phyloP scores from a whole-genome alignment of 2,113 vertebrate species.

The Scomber colias region DNA sequence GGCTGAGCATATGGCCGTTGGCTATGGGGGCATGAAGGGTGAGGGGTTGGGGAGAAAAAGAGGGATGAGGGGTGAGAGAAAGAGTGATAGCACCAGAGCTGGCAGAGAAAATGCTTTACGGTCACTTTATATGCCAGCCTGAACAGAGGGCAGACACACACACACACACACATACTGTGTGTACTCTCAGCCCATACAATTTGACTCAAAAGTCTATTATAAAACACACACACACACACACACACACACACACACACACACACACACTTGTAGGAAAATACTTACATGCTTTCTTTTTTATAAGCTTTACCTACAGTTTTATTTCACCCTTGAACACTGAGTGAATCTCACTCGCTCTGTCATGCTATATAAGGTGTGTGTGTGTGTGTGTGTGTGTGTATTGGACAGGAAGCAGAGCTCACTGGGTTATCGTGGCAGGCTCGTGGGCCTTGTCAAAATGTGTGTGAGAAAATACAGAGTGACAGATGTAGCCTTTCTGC shows the following conservation, averaged over 20 bases:
- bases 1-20: slow-evolving; percentile 72
- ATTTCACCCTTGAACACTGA: slow-evolving; percentile 52
- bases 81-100: slow-evolving; percentile 62
- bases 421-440: slow-evolving; percentile 60
- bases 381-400: slow-evolving; percentile 51
- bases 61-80: slow-evolving; percentile 52
- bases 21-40: slow-evolving; percentile 49
- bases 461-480: slow-evolving; percentile 76
- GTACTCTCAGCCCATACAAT: neutral
- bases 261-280: neutral
- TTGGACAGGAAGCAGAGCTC: slow-evolving; percentile 52
- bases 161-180: neutral
- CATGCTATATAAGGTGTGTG: slow-evolving; percentile 55
- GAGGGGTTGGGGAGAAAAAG: slow-evolving; percentile 21
- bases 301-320: slow-evolving; percentile 38
- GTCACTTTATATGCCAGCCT: slow-evolving; percentile 65
- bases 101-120: slow-evolving; percentile 70
- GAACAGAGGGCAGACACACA: slow-evolving; percentile 17
- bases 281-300: slow-evolving; percentile 3
- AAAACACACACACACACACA: neutral
- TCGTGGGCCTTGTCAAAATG: slow-evolving; percentile 74
- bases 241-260: neutral
- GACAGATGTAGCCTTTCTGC: slow-evolving; percentile 84
- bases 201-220: neutral
- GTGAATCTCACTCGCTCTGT: slow-evolving; percentile 54